Base-by-base conservation (phyloP, 2,888 invertebrate species). In the Diabrotica balteata region DNA sequence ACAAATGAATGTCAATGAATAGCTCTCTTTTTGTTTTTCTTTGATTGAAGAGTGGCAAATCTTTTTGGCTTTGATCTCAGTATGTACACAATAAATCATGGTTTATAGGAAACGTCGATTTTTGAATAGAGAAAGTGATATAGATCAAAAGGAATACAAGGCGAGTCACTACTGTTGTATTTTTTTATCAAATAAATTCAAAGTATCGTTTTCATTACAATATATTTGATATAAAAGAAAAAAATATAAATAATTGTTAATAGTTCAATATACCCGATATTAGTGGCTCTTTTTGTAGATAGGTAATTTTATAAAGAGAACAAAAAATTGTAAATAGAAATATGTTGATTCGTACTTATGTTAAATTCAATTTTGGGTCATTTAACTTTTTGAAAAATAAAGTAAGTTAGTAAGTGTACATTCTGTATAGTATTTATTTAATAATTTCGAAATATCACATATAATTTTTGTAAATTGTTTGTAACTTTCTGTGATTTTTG, bases 351-450 rank as follows among this genome's bases (percentile, higher is more conserved):
- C 73, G 77, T 79, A 78, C 78, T 79, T 79, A 78, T 70, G 54
- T 72, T 61, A 66, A 65, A 59, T 46, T 70, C 54, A 63, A 69
- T 66, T 67, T 71, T 71, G 74, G 74, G 72, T 76, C 68, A 68
- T 73, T 73, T 71, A 72, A 72, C 68, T 65, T 68, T 75, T 75
- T 73, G 68, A 74, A 77, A 74, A 70, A 74, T 70, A 74, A 76
- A 74, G 73, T 74, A 76, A 76, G 72, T 77, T 79, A 76, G 70
- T 77, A 78, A 76, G 80, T 83, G 82, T 82, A 83, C 81, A 83
- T 82, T 82, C 80, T 83, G 83, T 83, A 83, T 81, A 82, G 82
- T 83, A 83, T 82, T 83, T 82, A 82, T 83, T 83, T 71, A 69
- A 76, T 75, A 71, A 76, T 75, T 78, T 78, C 77, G 75, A 78